Percentiles rank a stretch among this genome's conserved stretches.
Evolutionary conservation across 2,888 invertebrate species (phyloP).

Genomic region (Sturmia bella): DNA sequence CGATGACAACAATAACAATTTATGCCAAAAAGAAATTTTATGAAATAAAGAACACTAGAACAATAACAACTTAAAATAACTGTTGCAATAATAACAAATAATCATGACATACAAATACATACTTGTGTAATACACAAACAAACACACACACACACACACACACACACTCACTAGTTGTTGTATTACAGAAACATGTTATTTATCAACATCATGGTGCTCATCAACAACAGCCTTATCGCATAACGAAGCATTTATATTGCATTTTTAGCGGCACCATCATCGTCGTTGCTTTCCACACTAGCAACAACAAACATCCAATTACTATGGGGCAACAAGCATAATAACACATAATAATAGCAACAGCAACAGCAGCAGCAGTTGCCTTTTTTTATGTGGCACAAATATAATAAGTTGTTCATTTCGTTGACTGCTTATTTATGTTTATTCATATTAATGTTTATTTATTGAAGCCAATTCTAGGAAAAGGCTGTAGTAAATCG

Average conservation of each 20-base stretch:
- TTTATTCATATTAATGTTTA: conserved; percentile 9
- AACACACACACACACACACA: neutral
- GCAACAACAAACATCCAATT: neutral
- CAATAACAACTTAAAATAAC: conserved; percentile 44
- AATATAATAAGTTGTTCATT: conserved; percentile 20
- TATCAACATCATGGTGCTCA: conserved; percentile 36
- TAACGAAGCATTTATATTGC: conserved; percentile 23
- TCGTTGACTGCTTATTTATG: conserved; percentile 26
- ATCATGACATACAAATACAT: conserved; percentile 19
- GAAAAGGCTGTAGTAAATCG: conserved; percentile 26
- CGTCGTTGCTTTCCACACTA: neutral
- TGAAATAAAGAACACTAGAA: conserved; percentile 16
- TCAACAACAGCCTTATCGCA: conserved; percentile 43
- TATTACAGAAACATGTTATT: conserved; percentile 19
- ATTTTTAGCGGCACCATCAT: conserved; percentile 15
- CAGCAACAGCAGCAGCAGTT: conserved; percentile 9
- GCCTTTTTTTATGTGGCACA: neutral
- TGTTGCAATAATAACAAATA: conserved; percentile 65
- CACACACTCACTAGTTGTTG: too few species aligned
- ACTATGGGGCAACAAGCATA: neutral
- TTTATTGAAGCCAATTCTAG: conserved; percentile 9
- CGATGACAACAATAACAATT: conserved; percentile 37
- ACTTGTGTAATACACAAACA: neutral
- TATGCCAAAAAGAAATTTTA: conserved; percentile 34
- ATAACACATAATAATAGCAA: too few species aligned